Evolutionary conservation across 1,140 invertebrate species (phyloP).

Genomic region (Drosophila tani): DNA sequence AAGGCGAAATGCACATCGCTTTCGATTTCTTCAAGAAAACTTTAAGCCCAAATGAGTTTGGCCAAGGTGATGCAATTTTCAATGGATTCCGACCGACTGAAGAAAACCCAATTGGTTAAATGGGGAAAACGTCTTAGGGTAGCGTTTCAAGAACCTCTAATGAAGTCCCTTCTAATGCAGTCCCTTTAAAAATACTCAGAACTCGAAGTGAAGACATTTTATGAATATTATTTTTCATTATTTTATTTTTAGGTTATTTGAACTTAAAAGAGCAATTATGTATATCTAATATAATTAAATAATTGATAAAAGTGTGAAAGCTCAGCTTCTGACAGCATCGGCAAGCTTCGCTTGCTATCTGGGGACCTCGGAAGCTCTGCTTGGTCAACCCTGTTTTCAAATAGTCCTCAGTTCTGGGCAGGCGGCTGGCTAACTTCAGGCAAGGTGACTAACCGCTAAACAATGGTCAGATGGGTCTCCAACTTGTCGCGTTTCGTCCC

Average conservation of each 20-base stretch:
- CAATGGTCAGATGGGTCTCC: conserved; percentile 61
- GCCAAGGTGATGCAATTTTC: conserved; percentile 24
- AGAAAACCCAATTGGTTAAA: no score
- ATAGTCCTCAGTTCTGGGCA: background rate
- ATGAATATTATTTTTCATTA: no score
- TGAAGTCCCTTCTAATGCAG: no score
- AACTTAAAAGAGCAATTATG: no score
- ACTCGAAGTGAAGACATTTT: no score
- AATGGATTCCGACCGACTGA: conserved; percentile 7
- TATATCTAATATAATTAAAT: no score
- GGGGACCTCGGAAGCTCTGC: background rate
- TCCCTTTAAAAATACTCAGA: background rate
- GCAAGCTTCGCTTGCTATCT: no score
- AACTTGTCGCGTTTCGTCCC: conserved; percentile 43
- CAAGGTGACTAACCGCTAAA: conserved; percentile 69
- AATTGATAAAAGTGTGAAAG: no score
- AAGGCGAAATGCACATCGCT: conserved; percentile 52
- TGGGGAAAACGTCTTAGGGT: background rate
- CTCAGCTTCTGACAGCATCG: no score
- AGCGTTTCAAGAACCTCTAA: no score
- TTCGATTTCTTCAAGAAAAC: conserved; percentile 68
- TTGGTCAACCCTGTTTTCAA: background rate
- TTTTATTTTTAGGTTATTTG: no score
- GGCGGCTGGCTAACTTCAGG: background rate
- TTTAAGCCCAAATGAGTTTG: conserved; percentile 16